These are phyloP conservation scores for Malurus alboscapulatus DNA, from an alignment of 2,113 vertebrate genomes.

Conservation along the genomic window DNA sequence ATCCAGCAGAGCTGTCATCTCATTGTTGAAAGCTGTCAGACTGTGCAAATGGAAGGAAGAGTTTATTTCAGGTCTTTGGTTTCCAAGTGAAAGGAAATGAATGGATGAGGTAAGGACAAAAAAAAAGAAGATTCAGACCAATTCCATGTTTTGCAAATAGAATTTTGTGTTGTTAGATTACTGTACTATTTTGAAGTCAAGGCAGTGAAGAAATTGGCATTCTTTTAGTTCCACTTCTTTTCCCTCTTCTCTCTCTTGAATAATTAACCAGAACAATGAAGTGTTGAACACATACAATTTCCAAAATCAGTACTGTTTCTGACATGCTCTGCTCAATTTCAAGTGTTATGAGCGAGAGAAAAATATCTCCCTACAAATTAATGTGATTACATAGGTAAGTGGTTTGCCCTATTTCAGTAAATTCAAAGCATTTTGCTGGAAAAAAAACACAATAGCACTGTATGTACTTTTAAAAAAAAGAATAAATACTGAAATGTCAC, in stretches of 20 bases:
- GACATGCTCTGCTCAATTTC: not conserved
- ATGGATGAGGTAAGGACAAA: not conserved
- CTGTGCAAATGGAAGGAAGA: not conserved
- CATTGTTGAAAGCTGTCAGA: not conserved
- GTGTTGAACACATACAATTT: not conserved
- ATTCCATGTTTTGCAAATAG: not conserved
- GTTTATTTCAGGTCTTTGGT: not conserved
- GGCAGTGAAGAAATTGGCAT: not conserved
- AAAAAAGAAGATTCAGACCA: not conserved
- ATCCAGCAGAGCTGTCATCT: not conserved
- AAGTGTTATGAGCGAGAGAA: not conserved
- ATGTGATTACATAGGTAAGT: not conserved
- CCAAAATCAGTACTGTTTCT: not conserved
- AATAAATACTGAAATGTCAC: not conserved
- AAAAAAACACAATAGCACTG: not conserved
- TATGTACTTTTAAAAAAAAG: not conserved
- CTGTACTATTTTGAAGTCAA: not conserved
- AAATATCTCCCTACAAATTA: not conserved
- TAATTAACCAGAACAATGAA: not conserved
- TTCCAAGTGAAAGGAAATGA: not conserved
- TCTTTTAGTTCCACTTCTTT: not conserved
- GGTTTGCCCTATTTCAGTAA: not conserved
- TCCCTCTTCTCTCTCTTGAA: not conserved
- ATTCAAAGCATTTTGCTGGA: not conserved
- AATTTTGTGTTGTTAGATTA: not conserved